Evolutionary conservation across 2,113 vertebrate species (phyloP).

Genomic region (Notechis scutatus): DNA sequence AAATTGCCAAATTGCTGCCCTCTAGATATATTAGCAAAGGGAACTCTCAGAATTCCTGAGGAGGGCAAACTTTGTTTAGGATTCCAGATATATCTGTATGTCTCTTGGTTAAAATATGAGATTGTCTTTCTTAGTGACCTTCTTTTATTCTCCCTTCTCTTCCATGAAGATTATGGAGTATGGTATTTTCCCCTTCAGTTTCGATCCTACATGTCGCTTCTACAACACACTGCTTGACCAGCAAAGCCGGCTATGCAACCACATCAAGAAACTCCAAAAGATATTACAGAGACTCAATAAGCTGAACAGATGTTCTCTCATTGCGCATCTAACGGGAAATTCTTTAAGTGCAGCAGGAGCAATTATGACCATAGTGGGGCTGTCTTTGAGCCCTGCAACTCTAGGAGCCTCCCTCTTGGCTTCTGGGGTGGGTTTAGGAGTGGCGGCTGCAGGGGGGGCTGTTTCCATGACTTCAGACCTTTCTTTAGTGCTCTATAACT

Average conservation of each 20-base stretch:
- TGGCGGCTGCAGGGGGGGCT: conserved; percentile 69
- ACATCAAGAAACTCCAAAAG: conserved; percentile 65
- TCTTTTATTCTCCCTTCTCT: conserved; percentile 28
- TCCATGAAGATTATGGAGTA: conserved; percentile 62
- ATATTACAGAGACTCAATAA: conserved; percentile 60
- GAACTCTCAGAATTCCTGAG: neutral
- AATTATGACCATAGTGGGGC: conserved; percentile 66
- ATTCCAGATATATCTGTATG: neutral
- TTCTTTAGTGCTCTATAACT: conserved; percentile 61
- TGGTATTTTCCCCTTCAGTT: neutral
- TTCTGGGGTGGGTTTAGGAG: conserved; percentile 69
- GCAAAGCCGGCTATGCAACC: conserved; percentile 55
- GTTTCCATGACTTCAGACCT: conserved; percentile 68
- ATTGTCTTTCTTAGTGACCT: neutral
- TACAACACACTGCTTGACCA: conserved; percentile 64
- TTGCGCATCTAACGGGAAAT: conserved; percentile 62
- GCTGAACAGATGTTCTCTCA: conserved; percentile 59
- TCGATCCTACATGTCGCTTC: conserved; percentile 59
- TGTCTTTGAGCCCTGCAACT: conserved; percentile 69
- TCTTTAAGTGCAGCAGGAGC: conserved; percentile 65
- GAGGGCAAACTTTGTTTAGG: neutral
- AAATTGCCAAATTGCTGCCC: neutral
- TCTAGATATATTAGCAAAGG: neutral
- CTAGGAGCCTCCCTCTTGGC: conserved; percentile 71
- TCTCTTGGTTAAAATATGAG: neutral